A percentile compares a stretch with the other conserved stretches of the same genome.
These are phyloP conservation scores for Notoglanidium macrostoma DNA, from an alignment of 2,797 vertebrate genomes.

Conservation along the genomic window DNA sequence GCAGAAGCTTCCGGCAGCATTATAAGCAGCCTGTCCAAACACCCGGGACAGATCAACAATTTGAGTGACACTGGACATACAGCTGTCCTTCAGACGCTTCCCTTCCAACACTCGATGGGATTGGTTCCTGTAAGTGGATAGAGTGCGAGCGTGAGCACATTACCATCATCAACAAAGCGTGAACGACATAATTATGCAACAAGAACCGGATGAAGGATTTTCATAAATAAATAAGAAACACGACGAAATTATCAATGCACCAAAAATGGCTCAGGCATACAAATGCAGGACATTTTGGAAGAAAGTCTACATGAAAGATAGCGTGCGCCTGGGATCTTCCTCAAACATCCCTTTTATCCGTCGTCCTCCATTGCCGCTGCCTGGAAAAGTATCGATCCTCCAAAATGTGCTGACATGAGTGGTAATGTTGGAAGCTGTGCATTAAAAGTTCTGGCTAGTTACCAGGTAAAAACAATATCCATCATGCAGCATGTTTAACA, in stretches of 20 bases:
- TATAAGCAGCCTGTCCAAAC: conserved; percentile 65
- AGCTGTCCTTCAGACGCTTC: conserved; percentile 29
- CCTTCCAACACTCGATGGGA: conserved; percentile 30
- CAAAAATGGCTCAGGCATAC: neutral
- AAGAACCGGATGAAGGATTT: conserved; percentile 14
- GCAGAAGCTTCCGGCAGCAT: conserved; percentile 54
- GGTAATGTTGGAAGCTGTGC: conserved; percentile 24
- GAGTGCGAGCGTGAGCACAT: neutral
- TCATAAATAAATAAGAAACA: conserved; percentile 23
- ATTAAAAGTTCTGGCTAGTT: conserved; percentile 21
- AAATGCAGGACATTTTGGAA: neutral
- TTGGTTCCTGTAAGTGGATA: conserved; percentile 15
- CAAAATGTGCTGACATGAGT: conserved; percentile 34
- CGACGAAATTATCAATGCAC: neutral
- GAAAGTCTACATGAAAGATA: neutral
- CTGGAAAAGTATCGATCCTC: conserved; percentile 21
- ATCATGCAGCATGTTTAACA: conserved; percentile 23
- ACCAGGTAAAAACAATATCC: conserved; percentile 27
- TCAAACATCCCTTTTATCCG: neutral
- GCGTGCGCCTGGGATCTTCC: neutral
- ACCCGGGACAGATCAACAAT: conserved; percentile 48
- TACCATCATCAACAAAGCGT: conserved; percentile 20
- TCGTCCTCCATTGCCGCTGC: neutral
- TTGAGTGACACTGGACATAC: conserved; percentile 49
- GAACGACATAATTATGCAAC: conserved; percentile 35